Evolutionary conservation across 2,113 vertebrate genomes (phyloP).

Genomic region (Catharus minimus): DNA sequence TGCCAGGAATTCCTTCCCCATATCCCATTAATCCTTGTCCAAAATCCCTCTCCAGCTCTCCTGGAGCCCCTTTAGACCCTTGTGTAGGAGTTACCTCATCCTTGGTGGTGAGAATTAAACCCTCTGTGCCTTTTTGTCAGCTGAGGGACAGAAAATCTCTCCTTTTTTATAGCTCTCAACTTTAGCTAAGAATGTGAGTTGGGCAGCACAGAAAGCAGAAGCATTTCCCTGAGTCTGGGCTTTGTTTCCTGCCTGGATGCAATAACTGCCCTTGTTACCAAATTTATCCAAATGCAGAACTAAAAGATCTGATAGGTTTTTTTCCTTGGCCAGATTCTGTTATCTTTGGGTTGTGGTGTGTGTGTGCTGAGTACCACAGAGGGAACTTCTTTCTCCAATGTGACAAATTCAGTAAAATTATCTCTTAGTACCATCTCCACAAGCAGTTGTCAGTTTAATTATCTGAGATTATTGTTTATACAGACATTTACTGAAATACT

Average conservation of each 20-base stretch:
- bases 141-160: neutral
- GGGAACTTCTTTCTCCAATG: neutral
- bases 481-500: neutral
- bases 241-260: neutral
- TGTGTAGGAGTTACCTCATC: neutral
- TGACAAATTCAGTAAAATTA: neutral
- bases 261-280: neutral
- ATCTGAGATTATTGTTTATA: neutral
- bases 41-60: neutral
- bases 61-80: neutral
- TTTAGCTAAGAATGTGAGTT: neutral
- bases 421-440: neutral
- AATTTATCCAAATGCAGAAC: conserved; percentile 3
- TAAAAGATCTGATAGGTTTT: neutral
- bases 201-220: neutral
- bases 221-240: neutral
- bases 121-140: neutral
- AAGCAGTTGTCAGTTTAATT: neutral
- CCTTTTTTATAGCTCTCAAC: neutral
- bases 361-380: neutral
- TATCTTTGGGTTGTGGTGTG: neutral
- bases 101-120: neutral
- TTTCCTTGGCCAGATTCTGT: neutral
- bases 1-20: neutral
- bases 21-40: neutral